Evolutionary conservation across 2,888 invertebrate genomes (phyloP).

Genomic region (Eurytoma californica): DNA sequence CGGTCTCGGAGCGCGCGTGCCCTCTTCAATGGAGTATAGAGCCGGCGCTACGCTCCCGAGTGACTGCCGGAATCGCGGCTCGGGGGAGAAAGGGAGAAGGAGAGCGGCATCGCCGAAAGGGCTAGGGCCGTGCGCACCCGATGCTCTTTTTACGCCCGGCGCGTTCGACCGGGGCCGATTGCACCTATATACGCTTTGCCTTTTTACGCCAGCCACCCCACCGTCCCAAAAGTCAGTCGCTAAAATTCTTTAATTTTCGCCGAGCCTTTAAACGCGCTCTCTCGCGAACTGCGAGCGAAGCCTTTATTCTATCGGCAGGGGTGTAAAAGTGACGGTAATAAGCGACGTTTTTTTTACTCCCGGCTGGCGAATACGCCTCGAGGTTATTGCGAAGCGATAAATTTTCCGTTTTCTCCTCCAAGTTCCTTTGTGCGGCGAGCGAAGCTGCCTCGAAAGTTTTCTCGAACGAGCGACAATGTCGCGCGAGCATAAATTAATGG

Average conservation of each 20-base stretch:
- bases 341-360: not conserved
- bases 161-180: not conserved
- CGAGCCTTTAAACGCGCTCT: too few species aligned
- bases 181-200: not conserved
- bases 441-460: not conserved
- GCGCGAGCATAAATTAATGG: conserved; percentile 39
- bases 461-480: conserved; percentile 2
- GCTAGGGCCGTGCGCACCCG: not conserved
- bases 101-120: not conserved
- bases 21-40: conserved; percentile 71
- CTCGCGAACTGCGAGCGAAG: too few species aligned
- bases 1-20: conserved; percentile 55
- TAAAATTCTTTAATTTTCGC: too few species aligned
- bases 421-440: not conserved
- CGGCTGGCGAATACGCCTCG: not conserved
- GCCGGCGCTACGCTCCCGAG: conserved; percentile 14
- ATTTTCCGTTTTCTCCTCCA: conserved; percentile 5
- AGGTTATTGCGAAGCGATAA: not conserved
- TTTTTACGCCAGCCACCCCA: not conserved
- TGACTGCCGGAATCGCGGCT: not conserved
- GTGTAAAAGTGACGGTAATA: too few species aligned
- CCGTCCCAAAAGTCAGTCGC: too few species aligned
- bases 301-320: too few species aligned
- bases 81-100: too few species aligned
- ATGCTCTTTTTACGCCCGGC: not conserved